These are phyloP conservation scores for Perca fluviatilis DNA, from an alignment of 2,113 vertebrate genomes.

Conservation along the genomic window DNA sequence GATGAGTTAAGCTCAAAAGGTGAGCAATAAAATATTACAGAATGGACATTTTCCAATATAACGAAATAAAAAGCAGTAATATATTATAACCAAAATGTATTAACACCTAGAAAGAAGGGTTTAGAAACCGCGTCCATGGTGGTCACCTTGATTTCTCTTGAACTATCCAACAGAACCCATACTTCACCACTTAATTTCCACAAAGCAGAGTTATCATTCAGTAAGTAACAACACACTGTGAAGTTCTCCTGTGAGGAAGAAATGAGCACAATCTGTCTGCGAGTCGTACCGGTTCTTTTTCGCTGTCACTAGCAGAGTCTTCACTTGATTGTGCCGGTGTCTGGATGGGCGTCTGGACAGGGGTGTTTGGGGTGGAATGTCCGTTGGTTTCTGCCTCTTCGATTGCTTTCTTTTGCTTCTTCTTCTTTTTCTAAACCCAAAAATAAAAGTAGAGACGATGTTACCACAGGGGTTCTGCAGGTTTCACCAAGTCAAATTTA, in stretches of 20 bases:
- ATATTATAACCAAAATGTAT: background rate
- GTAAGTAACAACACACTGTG: background rate
- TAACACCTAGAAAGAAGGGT: background rate
- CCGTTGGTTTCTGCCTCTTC: constrained; percentile 59
- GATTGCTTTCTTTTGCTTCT: constrained; percentile 52
- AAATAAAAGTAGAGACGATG: background rate
- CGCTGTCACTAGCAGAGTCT: constrained; percentile 75
- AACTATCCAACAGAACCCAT: background rate
- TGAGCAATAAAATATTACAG: background rate
- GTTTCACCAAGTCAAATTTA: too few species aligned
- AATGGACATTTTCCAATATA: background rate
- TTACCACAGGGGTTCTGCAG: background rate
- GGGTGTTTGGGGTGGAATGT: constrained; percentile 68
- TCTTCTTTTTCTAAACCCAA: constrained; percentile 68
- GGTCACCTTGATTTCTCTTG: background rate
- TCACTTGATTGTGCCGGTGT: constrained; percentile 73
- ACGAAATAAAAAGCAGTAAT: background rate
- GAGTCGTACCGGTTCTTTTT: constrained; percentile 71
- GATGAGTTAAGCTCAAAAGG: background rate
- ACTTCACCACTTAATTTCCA: background rate
- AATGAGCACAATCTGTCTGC: background rate
- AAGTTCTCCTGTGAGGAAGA: background rate
- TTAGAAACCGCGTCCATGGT: background rate
- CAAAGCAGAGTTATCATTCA: background rate
- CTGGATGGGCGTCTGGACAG: constrained; percentile 51